phyloP scores from a whole-genome alignment of 64 coral and sea anemone species.

The Catalaphyllia jardinei region DNA sequence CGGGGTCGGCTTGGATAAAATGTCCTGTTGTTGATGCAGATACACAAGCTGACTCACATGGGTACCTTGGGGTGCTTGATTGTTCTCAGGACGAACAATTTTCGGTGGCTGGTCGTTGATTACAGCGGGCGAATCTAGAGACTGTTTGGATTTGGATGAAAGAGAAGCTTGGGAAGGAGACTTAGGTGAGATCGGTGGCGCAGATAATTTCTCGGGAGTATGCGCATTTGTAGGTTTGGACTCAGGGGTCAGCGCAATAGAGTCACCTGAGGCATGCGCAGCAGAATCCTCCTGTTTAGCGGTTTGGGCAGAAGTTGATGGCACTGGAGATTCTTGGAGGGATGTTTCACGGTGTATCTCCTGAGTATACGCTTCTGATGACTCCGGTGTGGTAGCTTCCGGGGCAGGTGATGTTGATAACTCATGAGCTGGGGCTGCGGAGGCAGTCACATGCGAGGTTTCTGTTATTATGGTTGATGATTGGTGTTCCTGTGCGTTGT shows the following conservation, averaged over 20 bases:
- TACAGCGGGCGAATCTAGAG: not conserved
- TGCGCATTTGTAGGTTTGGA: not conserved
- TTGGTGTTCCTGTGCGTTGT: not conserved
- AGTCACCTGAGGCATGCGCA: not conserved
- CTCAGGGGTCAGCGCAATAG: not conserved
- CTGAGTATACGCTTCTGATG: not conserved
- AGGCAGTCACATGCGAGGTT: not conserved
- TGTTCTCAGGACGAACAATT: not conserved
- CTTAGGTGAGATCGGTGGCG: not conserved
- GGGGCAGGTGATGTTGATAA: not conserved
- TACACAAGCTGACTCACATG: slow-evolving; percentile 43
- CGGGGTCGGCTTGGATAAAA: slow-evolving; percentile 23
- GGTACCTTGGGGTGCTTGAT: slow-evolving; percentile 19
- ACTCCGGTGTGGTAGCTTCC: not conserved
- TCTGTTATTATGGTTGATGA: not conserved
- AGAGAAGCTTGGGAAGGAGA: not conserved
- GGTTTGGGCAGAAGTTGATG: not conserved
- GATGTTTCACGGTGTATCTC: slow-evolving; percentile 13
- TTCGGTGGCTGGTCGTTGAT: not conserved
- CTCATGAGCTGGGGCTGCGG: not conserved
- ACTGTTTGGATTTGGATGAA: not conserved
- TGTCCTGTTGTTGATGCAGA: slow-evolving; percentile 56
- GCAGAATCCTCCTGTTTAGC: not conserved
- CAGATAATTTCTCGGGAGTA: not conserved
- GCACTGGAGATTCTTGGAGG: slow-evolving; percentile 10